A percentile compares a stretch with the other conserved stretches of the same genome.
Evolutionary conservation across 2,113 vertebrate genomes (phyloP).

Genomic region (Sebastes fasciatus): DNA sequence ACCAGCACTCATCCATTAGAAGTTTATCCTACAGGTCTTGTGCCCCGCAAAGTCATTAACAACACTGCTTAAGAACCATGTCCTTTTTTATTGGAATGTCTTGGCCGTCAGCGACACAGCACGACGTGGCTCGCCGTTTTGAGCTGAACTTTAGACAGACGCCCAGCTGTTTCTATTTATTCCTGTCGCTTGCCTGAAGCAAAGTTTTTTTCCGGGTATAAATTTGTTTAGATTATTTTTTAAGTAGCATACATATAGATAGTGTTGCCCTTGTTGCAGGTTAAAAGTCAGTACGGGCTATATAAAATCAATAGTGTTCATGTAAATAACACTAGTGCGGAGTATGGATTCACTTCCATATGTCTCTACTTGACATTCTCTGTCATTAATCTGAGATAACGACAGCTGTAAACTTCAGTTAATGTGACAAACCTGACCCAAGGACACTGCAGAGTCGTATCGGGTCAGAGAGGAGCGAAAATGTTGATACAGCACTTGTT

Average conservation of each 20-base stretch:
- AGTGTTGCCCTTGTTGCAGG: slow-evolving; percentile 2
- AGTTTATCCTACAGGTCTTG: no score
- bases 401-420: slow-evolving; percentile 47
- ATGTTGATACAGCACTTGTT: slow-evolving; percentile 72
- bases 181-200: no score
- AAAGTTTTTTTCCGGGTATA: not conserved
- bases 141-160: no score
- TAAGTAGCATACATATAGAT: not conserved
- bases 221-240: not conserved
- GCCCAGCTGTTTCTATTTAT: no score
- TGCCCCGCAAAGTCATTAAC: no score
- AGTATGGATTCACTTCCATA: slow-evolving; percentile 15
- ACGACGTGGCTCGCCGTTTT: no score
- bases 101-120: no score
- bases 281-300: slow-evolving; percentile 6
- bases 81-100: no score
- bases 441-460: slow-evolving; percentile 36
- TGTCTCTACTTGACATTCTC: slow-evolving; percentile 26
- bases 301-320: slow-evolving; percentile 42
- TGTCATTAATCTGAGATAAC: slow-evolving; percentile 43
- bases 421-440: slow-evolving; percentile 55
- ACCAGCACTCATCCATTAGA: no score
- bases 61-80: no score
- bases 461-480: slow-evolving; percentile 45
- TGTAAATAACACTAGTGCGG: slow-evolving; percentile 33